Conservation (phyloP, 2,113 vertebrate species). For the Lepidiolamprologus cunningtoni region DNA sequence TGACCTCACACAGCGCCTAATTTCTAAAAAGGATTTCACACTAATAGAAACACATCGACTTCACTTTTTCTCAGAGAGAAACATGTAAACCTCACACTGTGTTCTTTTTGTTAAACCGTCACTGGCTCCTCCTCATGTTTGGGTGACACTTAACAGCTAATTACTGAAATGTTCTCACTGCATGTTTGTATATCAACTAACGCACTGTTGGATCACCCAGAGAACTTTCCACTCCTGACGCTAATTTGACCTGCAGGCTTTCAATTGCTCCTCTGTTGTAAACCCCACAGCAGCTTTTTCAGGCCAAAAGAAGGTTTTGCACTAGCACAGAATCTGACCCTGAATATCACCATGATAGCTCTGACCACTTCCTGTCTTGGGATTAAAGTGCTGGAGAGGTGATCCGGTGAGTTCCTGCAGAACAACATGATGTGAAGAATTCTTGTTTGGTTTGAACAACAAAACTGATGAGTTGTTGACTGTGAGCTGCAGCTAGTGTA, state of each 20-base stretch:
- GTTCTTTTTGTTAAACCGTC: no score
- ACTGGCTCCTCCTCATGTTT: no score
- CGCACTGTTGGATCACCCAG: no score
- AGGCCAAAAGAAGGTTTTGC: background rate
- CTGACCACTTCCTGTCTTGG: background rate
- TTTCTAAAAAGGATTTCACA: no score
- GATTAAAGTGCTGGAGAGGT: background rate
- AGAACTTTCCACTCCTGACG: no score
- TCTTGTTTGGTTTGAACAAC: background rate
- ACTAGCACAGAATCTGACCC: background rate
- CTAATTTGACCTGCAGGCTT: background rate
- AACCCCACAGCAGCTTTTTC: background rate
- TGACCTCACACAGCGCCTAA: no score
- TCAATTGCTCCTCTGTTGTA: fast-evolving
- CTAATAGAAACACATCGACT: no score
- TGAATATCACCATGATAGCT: background rate
- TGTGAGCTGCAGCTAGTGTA: background rate
- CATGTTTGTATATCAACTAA: no score
- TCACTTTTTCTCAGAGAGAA: no score
- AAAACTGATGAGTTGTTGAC: background rate
- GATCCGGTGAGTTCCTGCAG: background rate
- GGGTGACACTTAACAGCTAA: no score
- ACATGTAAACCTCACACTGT: no score
- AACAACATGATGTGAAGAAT: background rate
- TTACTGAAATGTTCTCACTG: no score